Base-by-base conservation (phyloP, 2,888 invertebrate genomes). In the Drosophila infuscata region DNA sequence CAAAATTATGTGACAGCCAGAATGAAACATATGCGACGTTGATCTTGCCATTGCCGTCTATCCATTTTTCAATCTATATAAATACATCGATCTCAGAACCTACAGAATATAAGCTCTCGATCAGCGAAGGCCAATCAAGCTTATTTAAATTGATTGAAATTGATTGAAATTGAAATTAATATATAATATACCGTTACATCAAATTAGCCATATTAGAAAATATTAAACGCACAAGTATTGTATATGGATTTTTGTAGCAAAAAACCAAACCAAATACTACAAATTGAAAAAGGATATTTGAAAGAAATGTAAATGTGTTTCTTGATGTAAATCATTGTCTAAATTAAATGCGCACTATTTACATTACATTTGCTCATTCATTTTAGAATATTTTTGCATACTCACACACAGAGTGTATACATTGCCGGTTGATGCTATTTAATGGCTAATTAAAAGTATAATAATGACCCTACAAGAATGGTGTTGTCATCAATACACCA, bases 391-490 rank as follows among this genome's bases (percentile, higher is more conserved):
- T 68, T 68, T 74, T 70, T 58, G 38, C 48, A 67, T 43, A 41
- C 41, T 36, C 59, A 51, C 43, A 67, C 43, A 46, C 43, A 49
- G 36, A 15, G 15, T 36, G 25, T 25, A 25, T 2, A 43, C 43
- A 75, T 62, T 77, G 70, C 30, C 61, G 70, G 58, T 71, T 73
- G 76, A 59, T 71, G 78, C 79, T 79, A 70, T 87, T 85, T 88
- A 90, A 88, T 80, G 89, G 82, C 80, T 87, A 90, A 87, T 90
- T 90, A 86, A 89, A 81, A 89, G 87, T 82, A 90, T 90, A 85
- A 90, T 90, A 90, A 91, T 90, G 88, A 89, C 83, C 79, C 82
- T 81, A 72, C 75, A 88, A 79, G 74, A 83, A 76, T 74, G 9
- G 25, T 25, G 2, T 25, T 25, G 25, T 25, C 25, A 25, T 25